phyloP scores from a whole-genome alignment of 2,113 vertebrate species.

The Galemys pyrenaicus region DNA sequence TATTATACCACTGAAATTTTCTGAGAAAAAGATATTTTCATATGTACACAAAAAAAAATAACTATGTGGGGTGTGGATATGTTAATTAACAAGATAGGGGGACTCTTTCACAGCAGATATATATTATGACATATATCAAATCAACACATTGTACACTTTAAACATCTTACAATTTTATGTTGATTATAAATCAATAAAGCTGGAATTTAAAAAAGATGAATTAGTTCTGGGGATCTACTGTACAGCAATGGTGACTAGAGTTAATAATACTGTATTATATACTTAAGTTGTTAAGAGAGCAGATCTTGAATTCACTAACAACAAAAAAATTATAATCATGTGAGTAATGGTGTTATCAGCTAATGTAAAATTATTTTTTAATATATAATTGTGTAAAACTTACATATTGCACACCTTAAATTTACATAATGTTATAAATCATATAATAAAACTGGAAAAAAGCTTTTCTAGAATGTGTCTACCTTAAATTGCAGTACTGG shows the following conservation, averaged over 20 bases:
- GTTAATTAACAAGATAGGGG: neutral
- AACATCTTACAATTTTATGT: neutral
- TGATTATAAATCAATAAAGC: neutral
- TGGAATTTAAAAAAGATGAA: neutral
- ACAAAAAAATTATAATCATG: neutral
- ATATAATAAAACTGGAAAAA: neutral
- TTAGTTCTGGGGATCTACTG: neutral
- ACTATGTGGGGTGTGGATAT: neutral
- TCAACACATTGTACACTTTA: neutral
- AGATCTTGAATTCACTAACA: neutral
- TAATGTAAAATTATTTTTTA: neutral
- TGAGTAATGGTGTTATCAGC: neutral
- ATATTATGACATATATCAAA: neutral
- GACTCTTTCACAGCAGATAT: neutral
- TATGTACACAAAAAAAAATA: neutral
- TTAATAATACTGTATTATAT: neutral
- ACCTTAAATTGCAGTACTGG: neutral
- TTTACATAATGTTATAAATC: neutral
- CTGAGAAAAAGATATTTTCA: neutral
- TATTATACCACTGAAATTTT: neutral
- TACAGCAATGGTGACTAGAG: neutral
- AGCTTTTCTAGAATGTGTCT: neutral
- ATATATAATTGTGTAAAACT: neutral
- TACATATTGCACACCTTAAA: neutral
- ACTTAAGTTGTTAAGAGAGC: neutral